Evolutionary conservation across 2,888 invertebrate genomes (phyloP), one percentile per base, ranked within the genome.

Genomic region (Melinaea menophilus): DNA sequence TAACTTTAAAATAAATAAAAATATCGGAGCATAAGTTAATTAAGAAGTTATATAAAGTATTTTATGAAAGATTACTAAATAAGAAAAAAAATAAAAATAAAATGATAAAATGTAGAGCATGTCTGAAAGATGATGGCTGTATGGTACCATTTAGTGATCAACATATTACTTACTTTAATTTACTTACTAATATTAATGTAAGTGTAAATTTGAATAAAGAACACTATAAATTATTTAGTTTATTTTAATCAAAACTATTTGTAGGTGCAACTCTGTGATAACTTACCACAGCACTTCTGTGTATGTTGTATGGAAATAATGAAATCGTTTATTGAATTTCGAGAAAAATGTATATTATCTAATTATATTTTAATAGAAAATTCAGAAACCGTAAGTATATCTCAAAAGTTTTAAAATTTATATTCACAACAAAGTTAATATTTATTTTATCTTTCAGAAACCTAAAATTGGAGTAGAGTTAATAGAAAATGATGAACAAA

Each of bases 21-120:
- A n/a, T n/a, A n/a, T n/a, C n/a, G n/a, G n/a, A n/a, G n/a, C n/a
- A n/a, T n/a, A n/a, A n/a, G n/a, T n/a, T n/a, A n/a, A n/a, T n/a
- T n/a, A n/a, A n/a, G n/a, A n/a, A n/a, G n/a, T n/a, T n/a, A n/a
- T n/a, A n/a, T n/a, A n/a, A n/a, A n/a, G 35, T 35, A 35, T 35
- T 35, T 5, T 35, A 35, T 5, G 35, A 35, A 5, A 4, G 35
- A 41, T 7, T 41, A 41, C 7, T 41, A 41, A 41, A 9, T 41
- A 41, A 7, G 2, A 58, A 47, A n/a, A 9, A 13, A 12, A 41
- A 11, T 46, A 11, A n/a, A 7, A 47, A 31, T 2, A 58, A 56
- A 56, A 85, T 85, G 83, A 75, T 77, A 33, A 74, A 80, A 66
- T 88, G 88, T 71, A 78, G 86, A 71, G 81, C 81, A 33, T 88